Base-by-base conservation (phyloP, 2,113 vertebrate genomes). In the Lepidothrix coronata region DNA sequence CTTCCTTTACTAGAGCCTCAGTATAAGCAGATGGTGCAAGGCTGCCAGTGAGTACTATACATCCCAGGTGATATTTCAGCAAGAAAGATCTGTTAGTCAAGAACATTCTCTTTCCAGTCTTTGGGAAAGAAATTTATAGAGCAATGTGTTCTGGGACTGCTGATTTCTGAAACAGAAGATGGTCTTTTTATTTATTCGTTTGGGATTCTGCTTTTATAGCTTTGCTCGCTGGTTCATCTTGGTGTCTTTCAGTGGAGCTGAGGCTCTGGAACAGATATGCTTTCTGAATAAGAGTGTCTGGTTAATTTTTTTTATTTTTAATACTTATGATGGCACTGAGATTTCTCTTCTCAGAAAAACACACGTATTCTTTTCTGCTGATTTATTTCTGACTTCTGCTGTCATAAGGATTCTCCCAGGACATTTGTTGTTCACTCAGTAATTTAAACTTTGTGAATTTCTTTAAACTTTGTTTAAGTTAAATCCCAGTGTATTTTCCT, bases 51-150 rank as follows among this genome's bases (percentile, higher is more conserved):
- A 97, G 95, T 65, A 27, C 80, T 54, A 52, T 41, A 71, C 93
- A 91, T 97, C 94, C 71, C 95, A 96, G 96, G 96, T 95, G 95
- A 97, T 97, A 97, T 96, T 97, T 97, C 96, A 97, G 94, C 55
- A 92, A 92, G 93, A 91, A 95, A 96, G 94, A 96, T 93, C 94
- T 85, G 88, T 91, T 95, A 96, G 94, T 94, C 94, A 92, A 87
- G 96, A 96, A 93, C 75, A 76, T 91, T 89, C 93, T 86, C 83
- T 78, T 78, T 94, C 58, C 88, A 89, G 49, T 95, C 94, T 95
- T 77, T 91, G 68, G 94, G 91, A 92, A 92, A 67, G 91, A 95
- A 96, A 96, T 97, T 97, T 96, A 97, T 96, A 74, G 94, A 93
- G 88, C 92, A 78, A 49, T 75, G 92, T 90, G 95, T 96, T 97